These are phyloP conservation scores for Triplophysa bombifrons DNA, from an alignment of 2,797 vertebrate genomes.

Conservation along the genomic window DNA sequence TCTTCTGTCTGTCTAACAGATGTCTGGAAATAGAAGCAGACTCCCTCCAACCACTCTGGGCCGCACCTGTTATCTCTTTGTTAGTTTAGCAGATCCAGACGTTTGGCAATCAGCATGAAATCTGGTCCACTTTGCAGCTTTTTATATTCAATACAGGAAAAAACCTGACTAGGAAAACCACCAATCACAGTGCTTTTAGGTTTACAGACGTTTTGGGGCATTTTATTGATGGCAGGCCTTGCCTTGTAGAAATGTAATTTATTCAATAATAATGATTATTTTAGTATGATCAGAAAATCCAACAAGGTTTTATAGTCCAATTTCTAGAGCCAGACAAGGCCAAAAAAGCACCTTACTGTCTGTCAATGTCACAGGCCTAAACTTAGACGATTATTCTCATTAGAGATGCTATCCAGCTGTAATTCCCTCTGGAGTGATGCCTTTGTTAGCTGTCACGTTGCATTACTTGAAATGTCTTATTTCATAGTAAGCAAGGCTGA, in stretches of 20 bases:
- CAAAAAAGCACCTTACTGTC: conserved; percentile 20
- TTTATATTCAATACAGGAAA: not conserved
- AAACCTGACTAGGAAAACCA: not conserved
- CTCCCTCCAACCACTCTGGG: not conserved
- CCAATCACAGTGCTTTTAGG: not conserved
- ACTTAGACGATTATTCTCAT: conserved; percentile 23
- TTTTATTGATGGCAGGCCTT: not conserved
- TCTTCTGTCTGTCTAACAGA: not conserved
- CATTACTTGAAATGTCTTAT: conserved; percentile 38
- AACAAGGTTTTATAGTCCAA: not conserved
- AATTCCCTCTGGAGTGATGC: conserved; percentile 14
- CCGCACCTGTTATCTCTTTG: not conserved
- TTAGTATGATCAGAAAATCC: not conserved
- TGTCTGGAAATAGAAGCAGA: conserved; percentile 9
- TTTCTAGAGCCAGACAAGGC: not conserved
- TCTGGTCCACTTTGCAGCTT: not conserved
- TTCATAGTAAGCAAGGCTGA: conserved; percentile 14
- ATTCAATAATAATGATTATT: not conserved
- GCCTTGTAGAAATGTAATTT: not conserved
- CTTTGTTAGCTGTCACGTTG: conserved; percentile 31
- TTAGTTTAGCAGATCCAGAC: not conserved
- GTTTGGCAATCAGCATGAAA: not conserved
- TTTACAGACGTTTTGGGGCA: not conserved
- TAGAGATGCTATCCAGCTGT: conserved; percentile 22
- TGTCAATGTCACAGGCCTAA: conserved; percentile 15